Evolutionary conservation across 2,888 invertebrate genomes (phyloP), one percentile per base, ranked within the genome.

Genomic region (Dimorphilus gyrociliatus): DNA sequence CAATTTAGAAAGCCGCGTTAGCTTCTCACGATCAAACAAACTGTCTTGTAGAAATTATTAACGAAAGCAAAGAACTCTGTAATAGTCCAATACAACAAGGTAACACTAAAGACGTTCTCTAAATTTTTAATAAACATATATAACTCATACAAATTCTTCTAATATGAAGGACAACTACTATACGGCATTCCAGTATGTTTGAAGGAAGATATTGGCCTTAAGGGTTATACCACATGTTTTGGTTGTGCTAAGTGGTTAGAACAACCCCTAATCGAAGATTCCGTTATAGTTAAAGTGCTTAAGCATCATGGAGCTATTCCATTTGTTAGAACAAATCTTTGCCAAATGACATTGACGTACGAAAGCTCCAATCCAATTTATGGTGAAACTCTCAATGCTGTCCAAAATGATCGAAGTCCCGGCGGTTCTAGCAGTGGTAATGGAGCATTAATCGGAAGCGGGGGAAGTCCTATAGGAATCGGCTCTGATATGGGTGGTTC

Each of bases 401-500:
- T 21, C 19, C 10, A n/a, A 13, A 19, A 29, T 29, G 29, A 23
- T 3, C 15, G 18, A 6, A 23, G 29, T 6, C 29, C 29, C 23
- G 29, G 29, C 19, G n/a, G n/a, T n/a, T n/a, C n/a, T n/a, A 21
- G 21, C 19, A 29, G 29, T 29, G 29, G 29, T 14, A 23, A 29
- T 16, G 29, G 3, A 4, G 29, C 29, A 13, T 15, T 29, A 3
- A 29, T 29, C 7, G 29, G 3, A 4, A 6, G 21, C 15, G 29
- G 29, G 23, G 29, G 29, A n/a, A 21, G 21, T 5, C 19, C 18
- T 21, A 19, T 29, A 16, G 29, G 29, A 5, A 19, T 29, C 4
- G 29, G 29, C 3, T 21, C 21, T 19, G 29, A 29, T 18, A 3
- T 29, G n/a, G 29, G 10, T n/a, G 29, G 29, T 3, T 29, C 29